Base-by-base conservation (phyloP, 2,797 vertebrate genomes). In the Lemur catta region DNA sequence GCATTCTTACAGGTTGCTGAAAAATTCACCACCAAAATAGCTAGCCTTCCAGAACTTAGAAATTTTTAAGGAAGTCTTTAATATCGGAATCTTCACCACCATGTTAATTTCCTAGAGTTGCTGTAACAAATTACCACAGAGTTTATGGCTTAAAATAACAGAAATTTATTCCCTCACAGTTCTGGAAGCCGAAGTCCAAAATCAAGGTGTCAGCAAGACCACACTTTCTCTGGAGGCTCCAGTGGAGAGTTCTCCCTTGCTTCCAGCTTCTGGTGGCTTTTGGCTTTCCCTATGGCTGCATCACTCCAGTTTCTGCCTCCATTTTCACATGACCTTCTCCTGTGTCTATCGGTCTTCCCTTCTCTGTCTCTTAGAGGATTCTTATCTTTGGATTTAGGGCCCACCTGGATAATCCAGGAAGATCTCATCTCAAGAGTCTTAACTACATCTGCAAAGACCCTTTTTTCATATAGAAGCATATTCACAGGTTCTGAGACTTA, bases 21-120 rank as follows among this genome's bases (percentile, higher is more conserved):
- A 91, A 97, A 87, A 33, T 82, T 33, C 81, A 20, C 41, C 95
- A 88, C 33, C 72, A 82, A 81, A 91, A 96, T 76, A 57, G 28
- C 41, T 79, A 94, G 69, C 74, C 46, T 94, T 97, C 41, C 82
- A 95, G 92, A 91, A 67, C 67, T 26, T 43, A 96, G 91, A 97
- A 50, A 12, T 1, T 92, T 96, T 50, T 85, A 86, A 76, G 94
- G 76, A 0, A 28, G 35, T 69, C 82, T 92, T 92, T 72, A 48
- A 48, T 24, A 28, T 10, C 72, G 95, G 20, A 74, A 26, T 74
- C 26, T 46, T 92, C 13, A 84, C 7, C 2, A 28, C 8, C 50
- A 6, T 50, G 67, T 82, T 84, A 24, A 43, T 78, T 85, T 95
- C 35, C 63, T 61, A 1, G 18, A 52, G 12, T 11, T 78, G 48